Percentiles rank a stretch among this genome's conserved stretches.
These are phyloP conservation scores for Drosophila subpulchrella DNA, from an alignment of 1,140 invertebrate genomes.

Conservation along the genomic window DNA sequence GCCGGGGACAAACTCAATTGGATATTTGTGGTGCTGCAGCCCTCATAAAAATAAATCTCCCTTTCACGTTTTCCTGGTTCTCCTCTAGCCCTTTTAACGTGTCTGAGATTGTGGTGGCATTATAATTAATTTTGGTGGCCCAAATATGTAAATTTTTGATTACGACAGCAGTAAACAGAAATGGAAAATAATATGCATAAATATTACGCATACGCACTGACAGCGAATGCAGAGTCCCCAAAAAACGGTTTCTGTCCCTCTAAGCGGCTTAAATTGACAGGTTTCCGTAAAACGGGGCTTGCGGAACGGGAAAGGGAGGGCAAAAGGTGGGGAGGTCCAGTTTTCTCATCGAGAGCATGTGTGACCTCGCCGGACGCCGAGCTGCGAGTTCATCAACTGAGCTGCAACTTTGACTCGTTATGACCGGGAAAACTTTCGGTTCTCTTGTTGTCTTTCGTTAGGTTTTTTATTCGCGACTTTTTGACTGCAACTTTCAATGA, in stretches of 20 bases:
- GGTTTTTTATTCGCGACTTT: conserved; percentile 59
- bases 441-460: conserved; percentile 30
- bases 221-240: conserved; percentile 13
- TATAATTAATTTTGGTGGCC: conserved; percentile 77
- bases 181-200: conserved; percentile 61
- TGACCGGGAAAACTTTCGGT: conserved; percentile 56
- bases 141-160: conserved; percentile 78
- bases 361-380: conserved; percentile 44
- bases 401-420: conserved; percentile 70
- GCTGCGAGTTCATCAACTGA: conserved; percentile 64
- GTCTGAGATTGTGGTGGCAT: conserved; percentile 52
- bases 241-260: conserved; percentile 37
- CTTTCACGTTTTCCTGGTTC: conserved; percentile 12
- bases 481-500: conserved; percentile 71
- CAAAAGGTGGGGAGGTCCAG: not conserved
- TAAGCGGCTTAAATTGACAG: conserved; percentile 78
- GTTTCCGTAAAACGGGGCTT: conserved; percentile 20
- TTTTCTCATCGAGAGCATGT: conserved; percentile 40
- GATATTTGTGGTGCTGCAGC: not conserved
- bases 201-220: conserved; percentile 71
- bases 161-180: conserved; percentile 62
- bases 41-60: conserved; percentile 8
- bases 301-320: not conserved
- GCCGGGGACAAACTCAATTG: too few species aligned
- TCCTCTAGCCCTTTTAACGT: conserved; percentile 20